These are phyloP conservation scores for Trachymyrmex septentrionalis DNA, from an alignment of 1,140 invertebrate species.

Conservation along the genomic window DNA sequence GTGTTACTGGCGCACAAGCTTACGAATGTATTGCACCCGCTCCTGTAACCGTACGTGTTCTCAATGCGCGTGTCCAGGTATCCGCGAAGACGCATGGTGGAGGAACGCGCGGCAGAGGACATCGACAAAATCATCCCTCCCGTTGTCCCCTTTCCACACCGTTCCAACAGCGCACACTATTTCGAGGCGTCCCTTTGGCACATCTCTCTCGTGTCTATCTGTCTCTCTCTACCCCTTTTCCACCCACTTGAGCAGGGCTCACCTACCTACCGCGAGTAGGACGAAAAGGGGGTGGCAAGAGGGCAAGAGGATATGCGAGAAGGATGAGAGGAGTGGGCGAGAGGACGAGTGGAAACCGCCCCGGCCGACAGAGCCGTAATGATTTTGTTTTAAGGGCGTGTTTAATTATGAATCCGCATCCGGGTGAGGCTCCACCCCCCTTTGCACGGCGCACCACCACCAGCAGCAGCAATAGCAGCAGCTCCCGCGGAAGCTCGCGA, in stretches of 20 bases:
- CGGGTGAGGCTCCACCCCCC: conserved; percentile 85
- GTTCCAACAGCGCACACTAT: conserved; percentile 33
- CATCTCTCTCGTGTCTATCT: conserved; percentile 66
- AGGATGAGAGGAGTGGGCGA: conserved; percentile 41
- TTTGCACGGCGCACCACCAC: conserved; percentile 73
- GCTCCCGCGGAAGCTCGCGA: conserved; percentile 56
- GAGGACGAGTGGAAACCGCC: conserved; percentile 76
- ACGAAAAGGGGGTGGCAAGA: conserved; percentile 41
- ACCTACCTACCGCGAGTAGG: conserved; percentile 53
- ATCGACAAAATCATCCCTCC: conserved; percentile 69
- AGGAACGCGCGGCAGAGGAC: conserved; percentile 63
- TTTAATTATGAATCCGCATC: conserved; percentile 87
- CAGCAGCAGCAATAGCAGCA: conserved; percentile 42
- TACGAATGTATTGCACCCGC: conserved; percentile 41
- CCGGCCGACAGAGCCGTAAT: conserved; percentile 83
- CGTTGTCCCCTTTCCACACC: conserved; percentile 43
- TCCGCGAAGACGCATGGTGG: conserved; percentile 45
- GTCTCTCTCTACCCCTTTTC: conserved; percentile 50
- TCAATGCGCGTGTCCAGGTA: conserved; percentile 52
- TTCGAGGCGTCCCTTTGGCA: conserved; percentile 57
- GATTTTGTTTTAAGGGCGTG: conserved; percentile 87
- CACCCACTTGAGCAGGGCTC: conserved; percentile 56
- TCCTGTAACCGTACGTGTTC: conserved; percentile 35
- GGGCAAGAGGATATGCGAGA: conserved; percentile 60
- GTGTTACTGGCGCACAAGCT: conserved; percentile 59